Conservation (phyloP, 1,140 invertebrate species). For the Brachionus manjavacas region DNA sequence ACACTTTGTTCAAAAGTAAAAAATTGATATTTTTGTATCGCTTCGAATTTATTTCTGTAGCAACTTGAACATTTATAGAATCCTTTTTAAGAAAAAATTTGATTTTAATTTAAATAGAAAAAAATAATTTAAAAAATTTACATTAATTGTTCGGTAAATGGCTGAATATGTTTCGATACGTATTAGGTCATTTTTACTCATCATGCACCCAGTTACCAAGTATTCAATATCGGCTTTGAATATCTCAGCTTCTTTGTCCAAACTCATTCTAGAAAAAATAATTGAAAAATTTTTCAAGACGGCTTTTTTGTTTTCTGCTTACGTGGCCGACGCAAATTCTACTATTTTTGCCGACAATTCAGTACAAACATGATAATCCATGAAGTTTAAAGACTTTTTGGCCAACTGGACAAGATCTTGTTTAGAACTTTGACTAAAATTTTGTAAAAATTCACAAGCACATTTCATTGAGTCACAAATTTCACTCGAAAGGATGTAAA, state of each 20-base stretch:
- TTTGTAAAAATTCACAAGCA: slow-evolving; percentile 36
- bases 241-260: not conserved
- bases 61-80: slow-evolving; percentile 24
- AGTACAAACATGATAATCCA: slow-evolving; percentile 10
- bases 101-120: not conserved
- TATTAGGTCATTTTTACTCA: slow-evolving; percentile 18
- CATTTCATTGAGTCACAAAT: slow-evolving; percentile 35
- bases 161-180: slow-evolving; percentile 1
- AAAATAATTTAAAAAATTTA: not conserved
- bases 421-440: not conserved
- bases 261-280: not conserved
- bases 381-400: slow-evolving; percentile 35
- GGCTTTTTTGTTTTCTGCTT: not conserved
- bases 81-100: not conserved
- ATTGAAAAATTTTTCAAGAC: not conserved
- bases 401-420: not conserved
- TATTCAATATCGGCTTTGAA: slow-evolving; percentile 18
- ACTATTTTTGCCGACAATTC: slow-evolving; percentile 5
- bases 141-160: not conserved
- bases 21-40: slow-evolving; percentile 23
- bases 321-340: not conserved
- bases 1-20: slow-evolving; percentile 31
- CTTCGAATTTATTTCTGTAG: slow-evolving; percentile 24
- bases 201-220: slow-evolving; percentile 34
- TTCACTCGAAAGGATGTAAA: not conserved